Percentiles rank a stretch among this genome's conserved stretches.
phyloP scores from a whole-genome alignment of 2,888 invertebrate species.

The Fragum whitleyi region DNA sequence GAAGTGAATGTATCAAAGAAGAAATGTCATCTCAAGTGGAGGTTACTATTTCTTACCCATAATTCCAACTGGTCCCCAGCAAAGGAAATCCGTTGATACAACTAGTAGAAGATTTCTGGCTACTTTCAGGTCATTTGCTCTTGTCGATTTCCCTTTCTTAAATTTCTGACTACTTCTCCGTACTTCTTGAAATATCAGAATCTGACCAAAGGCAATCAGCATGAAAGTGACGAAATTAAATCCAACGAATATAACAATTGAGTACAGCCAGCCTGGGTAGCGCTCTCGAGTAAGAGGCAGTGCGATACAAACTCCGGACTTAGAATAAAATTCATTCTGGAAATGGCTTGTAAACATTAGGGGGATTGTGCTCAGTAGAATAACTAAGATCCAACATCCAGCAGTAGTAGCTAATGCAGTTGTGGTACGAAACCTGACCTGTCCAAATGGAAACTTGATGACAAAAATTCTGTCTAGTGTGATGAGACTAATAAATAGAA shows the following conservation, averaged over 20 bases:
- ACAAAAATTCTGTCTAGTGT: slow-evolving; percentile 89
- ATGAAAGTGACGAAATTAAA: slow-evolving; percentile 67
- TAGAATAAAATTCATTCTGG: slow-evolving; percentile 77
- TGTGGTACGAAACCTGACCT: slow-evolving; percentile 62
- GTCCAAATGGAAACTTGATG: slow-evolving; percentile 87
- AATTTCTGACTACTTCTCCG: background rate
- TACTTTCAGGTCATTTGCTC: slow-evolving; percentile 32
- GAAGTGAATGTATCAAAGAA: too few relatives aligned
- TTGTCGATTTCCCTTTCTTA: background rate
- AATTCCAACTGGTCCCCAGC: slow-evolving; percentile 78
- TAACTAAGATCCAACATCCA: slow-evolving; percentile 74
- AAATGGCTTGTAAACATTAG: slow-evolving; percentile 78
- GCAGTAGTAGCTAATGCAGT: slow-evolving; percentile 64
- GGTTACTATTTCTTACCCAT: slow-evolving; percentile 43
- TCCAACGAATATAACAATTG: slow-evolving; percentile 79
- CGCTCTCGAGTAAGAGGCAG: slow-evolving; percentile 81
- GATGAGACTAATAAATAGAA: slow-evolving; percentile 87
- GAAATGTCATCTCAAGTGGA: too few relatives aligned
- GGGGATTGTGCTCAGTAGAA: slow-evolving; percentile 77
- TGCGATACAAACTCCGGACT: slow-evolving; percentile 81
- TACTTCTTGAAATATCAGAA: slow-evolving; percentile 17
- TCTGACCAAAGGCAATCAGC: slow-evolving; percentile 24
- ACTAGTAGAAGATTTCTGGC: slow-evolving; percentile 39
- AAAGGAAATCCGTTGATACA: slow-evolving; percentile 53
- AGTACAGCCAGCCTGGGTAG: slow-evolving; percentile 83